phyloP scores from a whole-genome alignment of 2,888 invertebrate genomes.

The Heteromurus nitidus region DNA sequence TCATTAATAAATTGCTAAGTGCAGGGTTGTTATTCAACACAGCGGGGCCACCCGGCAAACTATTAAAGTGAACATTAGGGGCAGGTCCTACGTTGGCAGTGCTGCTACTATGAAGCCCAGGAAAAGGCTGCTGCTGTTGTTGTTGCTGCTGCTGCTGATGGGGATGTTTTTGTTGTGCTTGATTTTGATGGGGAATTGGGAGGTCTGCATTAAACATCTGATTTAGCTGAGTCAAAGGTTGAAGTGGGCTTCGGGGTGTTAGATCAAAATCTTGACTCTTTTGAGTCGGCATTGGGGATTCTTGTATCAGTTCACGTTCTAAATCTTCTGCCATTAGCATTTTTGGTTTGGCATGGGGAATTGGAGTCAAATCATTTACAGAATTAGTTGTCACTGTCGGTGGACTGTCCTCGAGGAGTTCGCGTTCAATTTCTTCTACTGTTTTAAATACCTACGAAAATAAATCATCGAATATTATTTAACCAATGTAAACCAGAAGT shows the following conservation, averaged over 20 bases:
- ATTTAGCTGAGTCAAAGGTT: slow-evolving; percentile 27
- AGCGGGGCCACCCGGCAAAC: slow-evolving; percentile 17
- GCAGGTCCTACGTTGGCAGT: slow-evolving; percentile 35
- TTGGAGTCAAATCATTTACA: not conserved
- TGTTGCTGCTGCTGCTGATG: not conserved
- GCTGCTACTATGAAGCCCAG: slow-evolving; percentile 21
- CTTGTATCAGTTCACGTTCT: slow-evolving; percentile 69
- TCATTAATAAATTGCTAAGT: slow-evolving; percentile 48
- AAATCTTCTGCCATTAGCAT: slow-evolving; percentile 71
- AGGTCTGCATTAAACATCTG: slow-evolving; percentile 18
- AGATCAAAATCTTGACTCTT: slow-evolving; percentile 27
- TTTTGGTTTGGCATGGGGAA: slow-evolving; percentile 56
- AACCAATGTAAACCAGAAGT: too few species aligned
- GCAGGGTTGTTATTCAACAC: slow-evolving; percentile 49
- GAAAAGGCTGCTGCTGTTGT: slow-evolving; percentile 32
- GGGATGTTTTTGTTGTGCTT: slow-evolving; percentile 39
- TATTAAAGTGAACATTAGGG: slow-evolving; percentile 47
- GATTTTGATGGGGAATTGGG: slow-evolving; percentile 23
- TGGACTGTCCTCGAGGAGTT: slow-evolving; percentile 66
- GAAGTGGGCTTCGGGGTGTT: slow-evolving; percentile 24
- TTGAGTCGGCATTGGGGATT: slow-evolving; percentile 52
- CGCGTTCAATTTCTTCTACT: slow-evolving; percentile 72
- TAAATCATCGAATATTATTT: too few species aligned
- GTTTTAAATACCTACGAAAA: slow-evolving; percentile 70
- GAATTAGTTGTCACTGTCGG: slow-evolving; percentile 22